Conservation (phyloP, 1,140 invertebrate genomes). For the Trichoplusia ni region DNA sequence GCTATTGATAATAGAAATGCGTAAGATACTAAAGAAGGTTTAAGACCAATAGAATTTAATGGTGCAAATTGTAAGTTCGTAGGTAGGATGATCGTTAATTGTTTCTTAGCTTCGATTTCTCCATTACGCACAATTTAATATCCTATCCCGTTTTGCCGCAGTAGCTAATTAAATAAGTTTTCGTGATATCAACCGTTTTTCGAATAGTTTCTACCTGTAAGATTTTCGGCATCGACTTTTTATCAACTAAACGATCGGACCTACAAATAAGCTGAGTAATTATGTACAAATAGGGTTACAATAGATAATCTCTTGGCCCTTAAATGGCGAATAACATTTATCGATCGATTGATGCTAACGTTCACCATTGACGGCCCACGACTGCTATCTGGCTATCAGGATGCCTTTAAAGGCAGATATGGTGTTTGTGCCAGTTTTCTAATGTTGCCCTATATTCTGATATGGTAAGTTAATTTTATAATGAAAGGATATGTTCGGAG, state of each 20-base stretch:
- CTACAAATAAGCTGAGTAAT: slow-evolving; percentile 20
- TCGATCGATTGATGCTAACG: slow-evolving; percentile 15
- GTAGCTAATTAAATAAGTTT: too few species aligned
- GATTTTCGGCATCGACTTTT: neutral
- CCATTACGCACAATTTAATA: too few species aligned
- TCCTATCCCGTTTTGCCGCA: too few species aligned
- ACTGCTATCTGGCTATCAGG: slow-evolving; percentile 6
- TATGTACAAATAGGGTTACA: slow-evolving; percentile 21
- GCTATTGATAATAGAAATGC: neutral
- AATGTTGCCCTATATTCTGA: slow-evolving; percentile 4
- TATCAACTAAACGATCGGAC: slow-evolving; percentile 1
- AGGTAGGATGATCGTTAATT: too few species aligned
- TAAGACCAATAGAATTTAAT: too few species aligned
- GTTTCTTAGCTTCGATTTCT: too few species aligned
- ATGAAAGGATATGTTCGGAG: neutral
- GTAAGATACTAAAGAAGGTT: too few species aligned
- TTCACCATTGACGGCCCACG: slow-evolving; percentile 2
- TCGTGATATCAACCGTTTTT: neutral
- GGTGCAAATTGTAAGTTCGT: too few species aligned
- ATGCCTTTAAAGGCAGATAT: slow-evolving; percentile 22
- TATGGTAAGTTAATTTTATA: slow-evolving; percentile 5
- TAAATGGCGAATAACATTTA: slow-evolving; percentile 17
- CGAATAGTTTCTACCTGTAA: too few species aligned
- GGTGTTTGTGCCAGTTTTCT: slow-evolving; percentile 15
- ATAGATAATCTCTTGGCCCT: neutral